Evolutionary conservation across 2,797 vertebrate genomes (phyloP).

Genomic region (Spheniscus humboldti): DNA sequence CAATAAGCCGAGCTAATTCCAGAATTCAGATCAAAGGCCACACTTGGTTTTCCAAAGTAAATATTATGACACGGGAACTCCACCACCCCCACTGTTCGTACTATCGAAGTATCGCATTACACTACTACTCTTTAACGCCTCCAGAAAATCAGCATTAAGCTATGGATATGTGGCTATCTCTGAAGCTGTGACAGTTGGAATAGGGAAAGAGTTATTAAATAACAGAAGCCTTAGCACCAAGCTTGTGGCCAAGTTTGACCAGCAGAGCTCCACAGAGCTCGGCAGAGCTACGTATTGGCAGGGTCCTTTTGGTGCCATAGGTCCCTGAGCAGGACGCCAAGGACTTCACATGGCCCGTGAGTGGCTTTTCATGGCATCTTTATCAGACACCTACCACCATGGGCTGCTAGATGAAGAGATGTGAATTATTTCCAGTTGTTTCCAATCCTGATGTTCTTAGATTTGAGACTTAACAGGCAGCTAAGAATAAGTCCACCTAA

Average conservation of each 20-base stretch:
- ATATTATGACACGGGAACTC: constrained; percentile 40
- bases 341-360: fast-evolving
- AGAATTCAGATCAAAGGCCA: constrained; percentile 41
- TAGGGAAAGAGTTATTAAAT: background rate
- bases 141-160: background rate
- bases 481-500: background rate
- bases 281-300: background rate
- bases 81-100: background rate
- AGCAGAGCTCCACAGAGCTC: background rate
- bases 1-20: background rate
- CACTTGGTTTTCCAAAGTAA: constrained; percentile 7
- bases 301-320: background rate
- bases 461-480: background rate
- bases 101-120: background rate
- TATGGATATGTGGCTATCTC: background rate
- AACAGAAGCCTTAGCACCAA: background rate
- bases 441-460: background rate
- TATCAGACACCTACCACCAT: background rate
- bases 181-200: background rate
- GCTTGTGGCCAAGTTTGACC: background rate
- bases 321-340: background rate
- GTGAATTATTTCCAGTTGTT: background rate
- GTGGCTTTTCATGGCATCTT: background rate
- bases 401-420: background rate
- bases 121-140: background rate